Conservation (phyloP, 2,113 vertebrate species). For the Pygoscelis antarcticus region DNA sequence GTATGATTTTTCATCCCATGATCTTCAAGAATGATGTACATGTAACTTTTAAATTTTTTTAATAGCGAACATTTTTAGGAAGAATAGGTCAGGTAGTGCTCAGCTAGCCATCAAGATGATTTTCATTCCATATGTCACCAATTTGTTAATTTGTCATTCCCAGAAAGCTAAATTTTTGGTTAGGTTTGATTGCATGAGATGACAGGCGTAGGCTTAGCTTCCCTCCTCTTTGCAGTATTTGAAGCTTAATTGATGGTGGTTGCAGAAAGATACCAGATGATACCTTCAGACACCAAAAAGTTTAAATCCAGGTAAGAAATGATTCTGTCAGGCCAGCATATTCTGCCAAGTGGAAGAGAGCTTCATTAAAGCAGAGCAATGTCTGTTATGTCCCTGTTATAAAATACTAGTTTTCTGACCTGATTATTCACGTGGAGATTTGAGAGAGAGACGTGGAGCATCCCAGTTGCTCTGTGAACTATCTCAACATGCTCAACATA, state of each 20-base stretch:
- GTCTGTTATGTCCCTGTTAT: background rate
- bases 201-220: background rate
- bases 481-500: background rate
- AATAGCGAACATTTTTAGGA: background rate
- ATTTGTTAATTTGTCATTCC: background rate
- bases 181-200: background rate
- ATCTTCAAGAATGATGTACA: background rate
- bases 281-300: background rate
- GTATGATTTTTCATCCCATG: background rate
- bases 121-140: background rate
- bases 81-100: background rate
- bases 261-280: background rate
- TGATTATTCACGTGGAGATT: background rate
- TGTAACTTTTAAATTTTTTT: fast-evolving
- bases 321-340: background rate
- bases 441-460: background rate
- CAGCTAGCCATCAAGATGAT: background rate
- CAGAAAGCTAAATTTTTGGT: background rate
- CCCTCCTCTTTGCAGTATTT: background rate
- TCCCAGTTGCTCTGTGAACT: background rate
- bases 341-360: background rate
- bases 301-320: background rate
- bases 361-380: background rate
- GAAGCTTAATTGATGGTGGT: background rate
- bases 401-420: background rate